Conservation (phyloP, 1,140 invertebrate genomes). For the Scaptomyza montana region DNA sequence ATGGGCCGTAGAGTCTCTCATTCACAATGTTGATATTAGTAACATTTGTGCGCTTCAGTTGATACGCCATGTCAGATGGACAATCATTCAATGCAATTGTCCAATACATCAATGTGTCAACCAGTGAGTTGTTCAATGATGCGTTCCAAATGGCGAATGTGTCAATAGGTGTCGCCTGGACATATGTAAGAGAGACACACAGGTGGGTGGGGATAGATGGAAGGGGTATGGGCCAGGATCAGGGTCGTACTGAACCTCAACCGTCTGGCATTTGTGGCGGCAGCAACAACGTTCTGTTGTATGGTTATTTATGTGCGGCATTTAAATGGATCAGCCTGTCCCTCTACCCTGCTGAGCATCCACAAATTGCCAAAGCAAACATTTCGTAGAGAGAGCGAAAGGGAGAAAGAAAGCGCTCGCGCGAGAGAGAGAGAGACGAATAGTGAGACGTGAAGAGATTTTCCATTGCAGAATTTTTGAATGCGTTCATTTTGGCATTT, state of each 20-base stretch:
- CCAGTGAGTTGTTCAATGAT: conserved; percentile 66
- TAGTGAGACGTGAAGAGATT: background rate
- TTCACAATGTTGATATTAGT: conserved; percentile 49
- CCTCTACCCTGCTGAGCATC: conserved; percentile 23
- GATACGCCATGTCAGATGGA: conserved; percentile 26
- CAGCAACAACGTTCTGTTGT: conserved; percentile 1
- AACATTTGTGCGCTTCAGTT: conserved; percentile 60
- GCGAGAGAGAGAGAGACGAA: background rate
- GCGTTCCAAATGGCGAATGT: conserved; percentile 53
- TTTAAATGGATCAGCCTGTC: conserved; percentile 68
- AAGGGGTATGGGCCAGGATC: background rate
- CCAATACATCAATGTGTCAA: conserved; percentile 79
- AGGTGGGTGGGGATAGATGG: background rate
- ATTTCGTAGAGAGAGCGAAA: conserved; percentile 25
- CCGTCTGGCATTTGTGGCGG: background rate
- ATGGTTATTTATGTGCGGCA: conserved; percentile 79
- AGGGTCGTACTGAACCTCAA: background rate
- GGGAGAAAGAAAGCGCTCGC: background rate
- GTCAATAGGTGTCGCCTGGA: conserved; percentile 41
- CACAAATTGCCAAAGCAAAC: conserved; percentile 69
- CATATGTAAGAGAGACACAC: conserved; percentile 4
- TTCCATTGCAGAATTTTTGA: conserved; percentile 1
- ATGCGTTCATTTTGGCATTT: background rate
- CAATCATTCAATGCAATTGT: conserved; percentile 72
- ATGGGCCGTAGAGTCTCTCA: background rate